A percentile compares a stretch with the other conserved stretches of the same genome.
These are phyloP conservation scores for Protaetia brevitarsis DNA, from an alignment of 1,140 invertebrate genomes.

Conservation along the genomic window DNA sequence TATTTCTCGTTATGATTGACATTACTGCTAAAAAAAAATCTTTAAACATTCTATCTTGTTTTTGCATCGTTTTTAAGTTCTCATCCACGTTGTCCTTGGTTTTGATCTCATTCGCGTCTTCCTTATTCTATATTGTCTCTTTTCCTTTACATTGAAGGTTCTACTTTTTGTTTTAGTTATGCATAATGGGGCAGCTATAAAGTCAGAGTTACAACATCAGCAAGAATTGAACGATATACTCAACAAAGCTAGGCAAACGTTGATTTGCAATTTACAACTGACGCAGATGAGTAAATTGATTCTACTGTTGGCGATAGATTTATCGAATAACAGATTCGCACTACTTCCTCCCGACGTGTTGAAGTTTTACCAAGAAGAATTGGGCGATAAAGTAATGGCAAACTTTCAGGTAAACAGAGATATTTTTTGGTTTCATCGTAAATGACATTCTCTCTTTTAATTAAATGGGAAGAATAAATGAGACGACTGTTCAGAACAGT, in stretches of 20 bases:
- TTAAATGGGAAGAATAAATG: too few species aligned
- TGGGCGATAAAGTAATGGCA: constrained; percentile 38
- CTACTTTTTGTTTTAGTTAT: constrained; percentile 36
- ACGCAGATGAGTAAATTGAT: constrained; percentile 36
- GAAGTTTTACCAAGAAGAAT: constrained; percentile 40
- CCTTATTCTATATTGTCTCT: too few species aligned
- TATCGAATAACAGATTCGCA: constrained; percentile 35
- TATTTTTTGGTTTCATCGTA: too few species aligned
- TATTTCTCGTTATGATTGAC: too few species aligned
- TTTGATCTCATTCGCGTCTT: too few species aligned
- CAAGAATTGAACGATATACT: constrained; percentile 37
- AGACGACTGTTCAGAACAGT: too few species aligned
- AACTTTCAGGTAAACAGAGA: constrained; percentile 40
- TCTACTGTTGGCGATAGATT: constrained; percentile 40
- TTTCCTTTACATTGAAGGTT: too few species aligned
- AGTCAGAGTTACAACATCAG: constrained; percentile 25
- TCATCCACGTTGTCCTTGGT: too few species aligned
- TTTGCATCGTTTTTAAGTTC: too few species aligned
- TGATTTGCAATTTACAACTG: constrained; percentile 31
- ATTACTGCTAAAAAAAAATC: too few species aligned
- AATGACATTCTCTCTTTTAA: too few species aligned
- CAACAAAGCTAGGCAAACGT: constrained; percentile 31
- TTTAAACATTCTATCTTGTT: too few species aligned
- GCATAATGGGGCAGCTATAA: constrained; percentile 37
- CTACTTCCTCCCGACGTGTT: constrained; percentile 36